Percentiles rank a stretch among this genome's conserved stretches.
phyloP scores from a whole-genome alignment of 2,797 vertebrate species.

The Sebastes ruberrimus region DNA sequence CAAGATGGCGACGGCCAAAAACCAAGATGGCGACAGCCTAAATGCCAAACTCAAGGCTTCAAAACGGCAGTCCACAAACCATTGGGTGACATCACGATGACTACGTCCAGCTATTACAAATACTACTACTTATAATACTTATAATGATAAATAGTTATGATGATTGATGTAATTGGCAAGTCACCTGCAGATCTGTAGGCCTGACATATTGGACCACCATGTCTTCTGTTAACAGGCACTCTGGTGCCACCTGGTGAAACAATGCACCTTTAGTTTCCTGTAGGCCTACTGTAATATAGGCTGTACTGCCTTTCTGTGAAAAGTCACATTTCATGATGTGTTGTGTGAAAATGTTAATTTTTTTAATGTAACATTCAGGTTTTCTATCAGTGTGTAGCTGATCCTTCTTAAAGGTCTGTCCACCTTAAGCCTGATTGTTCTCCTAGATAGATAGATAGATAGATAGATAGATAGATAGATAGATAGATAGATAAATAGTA shows the following conservation, averaged over 20 bases:
- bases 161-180: background rate
- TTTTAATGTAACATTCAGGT: background rate
- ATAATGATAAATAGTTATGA: background rate
- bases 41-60: no score
- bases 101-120: background rate
- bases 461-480: no score
- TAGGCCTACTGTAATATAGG: background rate
- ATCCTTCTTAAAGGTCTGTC: background rate
- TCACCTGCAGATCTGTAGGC: background rate
- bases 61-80: no score
- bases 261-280: background rate
- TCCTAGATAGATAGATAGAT: no score
- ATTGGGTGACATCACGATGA: no score
- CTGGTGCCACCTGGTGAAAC: constrained; percentile 18
- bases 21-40: no score
- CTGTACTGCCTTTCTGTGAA: background rate
- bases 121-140: no score
- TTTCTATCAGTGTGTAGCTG: background rate
- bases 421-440: background rate
- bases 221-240: background rate
- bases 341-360: background rate
- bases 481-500: no score
- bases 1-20: no score
- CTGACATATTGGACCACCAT: background rate
- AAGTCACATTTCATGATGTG: background rate